Base-by-base conservation (phyloP, 2,888 invertebrate genomes). In the Perizoma affinitatum region DNA sequence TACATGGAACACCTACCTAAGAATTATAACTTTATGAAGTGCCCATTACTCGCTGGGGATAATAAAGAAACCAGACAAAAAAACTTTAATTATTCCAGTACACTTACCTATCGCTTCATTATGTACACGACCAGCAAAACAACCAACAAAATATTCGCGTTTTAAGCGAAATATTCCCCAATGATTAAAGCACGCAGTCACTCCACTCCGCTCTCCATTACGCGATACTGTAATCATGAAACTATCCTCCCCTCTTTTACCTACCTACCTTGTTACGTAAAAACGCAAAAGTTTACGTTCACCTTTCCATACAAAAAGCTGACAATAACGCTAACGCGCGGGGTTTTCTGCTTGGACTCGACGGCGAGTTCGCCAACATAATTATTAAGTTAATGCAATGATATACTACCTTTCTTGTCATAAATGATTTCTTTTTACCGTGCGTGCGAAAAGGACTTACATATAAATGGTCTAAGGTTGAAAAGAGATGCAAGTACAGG, bases 381-480 rank as follows among this genome's bases (percentile, higher is more conserved):
- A 90, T 90, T 90, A 90, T 90, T 88, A 86, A 90, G 85, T 86
- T 90, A 90, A 91, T 91, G 88, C 38, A 7, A 38, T 5, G 5
- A 38, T 7, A 5, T 88, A 86, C 82, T 83, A 86, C 88, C 83
- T 88, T 85, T 83, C 81, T 79, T 78, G 78, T 71, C 74, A 75
- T 84, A 86, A 90, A 86, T 87, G 80, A 84, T 83, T 90, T 88
- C 75, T 84, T 87, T 88, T 83, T 76, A 71, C 73, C 67, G 50
- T 59, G 69, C 59, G 83, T 65, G 74, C 9, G 80, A 83, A 67
- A 1, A 74, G 61, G 84, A 82, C 22, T 4, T 7, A 4, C 56
- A 66, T 54, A 36, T 2, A 9, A 6, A 5, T n/a, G 35, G 1
- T 10, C 3, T 46, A 4, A 73, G 48, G 72, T 7, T 68, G 71